Evolutionary conservation across 2,888 invertebrate genomes (phyloP), one percentile per base, ranked within the genome.

Genomic region (Melikaiella ostensackeni): DNA sequence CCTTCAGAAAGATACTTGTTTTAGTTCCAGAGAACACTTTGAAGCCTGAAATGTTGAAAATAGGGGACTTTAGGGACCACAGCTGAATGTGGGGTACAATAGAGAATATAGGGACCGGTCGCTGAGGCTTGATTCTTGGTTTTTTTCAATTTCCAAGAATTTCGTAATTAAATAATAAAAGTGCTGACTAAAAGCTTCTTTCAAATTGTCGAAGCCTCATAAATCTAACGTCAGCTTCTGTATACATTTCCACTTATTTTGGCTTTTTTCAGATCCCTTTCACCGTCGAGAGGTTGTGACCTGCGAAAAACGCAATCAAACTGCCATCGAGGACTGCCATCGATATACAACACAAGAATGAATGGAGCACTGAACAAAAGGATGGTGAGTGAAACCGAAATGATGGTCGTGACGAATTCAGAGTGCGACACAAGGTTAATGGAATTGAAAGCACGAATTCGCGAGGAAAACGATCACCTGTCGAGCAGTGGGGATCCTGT

Each of bases 391-490:
- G 70, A 70, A 33, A 70, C 46, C 46, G 50, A 70, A 70, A 50
- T 59, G 59, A 50, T 59, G 59, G 59, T 59, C 24, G 21, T 59
- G 59, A 27, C 27, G 16, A 63, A 63, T 30, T 16, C n/a, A 16
- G 50, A 63, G 16, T 64, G 30, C 30, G 75, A 64, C 16, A 63
- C 19, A 55, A 63, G 30, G 24, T 55, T 64, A 33, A 64, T 50
- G 62, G 62, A 27, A 73, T 62, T 77, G 62, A 50, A 73, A 63
- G 57, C 77, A n/a, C 62, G 77, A 73, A 77, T 77, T 74, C 77
- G 63, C 9, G 77, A 77, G 62, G 77, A 77, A 62, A 77, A 35
- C 11, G 62, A 74, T 55, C 74, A 50, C 46, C 46, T 74, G 24
- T 55, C 77, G 11, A 63, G 33, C 7, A 63, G 33, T 35, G 77